Evolutionary conservation across 2,113 vertebrate species (phyloP).

Genomic region (Oreochromis aureus): DNA sequence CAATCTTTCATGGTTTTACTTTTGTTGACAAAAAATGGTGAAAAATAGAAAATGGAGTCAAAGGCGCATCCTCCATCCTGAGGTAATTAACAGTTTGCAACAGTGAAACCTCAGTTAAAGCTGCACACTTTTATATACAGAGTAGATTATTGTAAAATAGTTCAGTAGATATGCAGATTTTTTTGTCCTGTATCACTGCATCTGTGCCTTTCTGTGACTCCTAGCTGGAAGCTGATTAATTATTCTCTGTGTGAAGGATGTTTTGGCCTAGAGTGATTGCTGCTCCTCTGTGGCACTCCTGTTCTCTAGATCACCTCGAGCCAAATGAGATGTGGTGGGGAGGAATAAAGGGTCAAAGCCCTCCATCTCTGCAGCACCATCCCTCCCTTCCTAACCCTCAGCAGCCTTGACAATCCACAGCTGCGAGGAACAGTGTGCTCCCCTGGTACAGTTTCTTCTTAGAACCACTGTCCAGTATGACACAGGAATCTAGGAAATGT

Average conservation of each 20-base stretch:
- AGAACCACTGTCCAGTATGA: slow-evolving; percentile 26
- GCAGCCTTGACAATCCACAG: slow-evolving; percentile 7
- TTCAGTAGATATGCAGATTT: background rate
- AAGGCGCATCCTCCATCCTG: too few relatives aligned
- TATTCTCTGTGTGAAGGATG: slow-evolving; percentile 57
- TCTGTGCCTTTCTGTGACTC: background rate
- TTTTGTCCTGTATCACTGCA: background rate
- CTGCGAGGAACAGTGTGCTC: slow-evolving; percentile 17
- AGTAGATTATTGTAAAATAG: background rate
- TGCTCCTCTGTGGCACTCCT: slow-evolving; percentile 41
- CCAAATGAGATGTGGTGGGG: slow-evolving; percentile 41
- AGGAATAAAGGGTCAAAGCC: slow-evolving; percentile 46
- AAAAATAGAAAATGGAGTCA: background rate
- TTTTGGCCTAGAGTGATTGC: slow-evolving; percentile 50
- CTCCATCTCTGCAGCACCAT: slow-evolving; percentile 1
- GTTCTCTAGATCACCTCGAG: slow-evolving; percentile 40
- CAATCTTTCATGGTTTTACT: background rate
- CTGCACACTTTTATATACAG: background rate
- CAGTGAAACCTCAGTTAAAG: background rate
- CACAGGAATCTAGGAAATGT: slow-evolving; percentile 50
- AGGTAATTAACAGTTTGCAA: background rate
- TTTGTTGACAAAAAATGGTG: background rate
- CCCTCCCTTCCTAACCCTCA: background rate
- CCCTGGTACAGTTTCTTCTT: slow-evolving; percentile 15
- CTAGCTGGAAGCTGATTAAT: slow-evolving; percentile 60